Conservation (phyloP, 2,888 invertebrate genomes). For the Crematogaster levior region DNA sequence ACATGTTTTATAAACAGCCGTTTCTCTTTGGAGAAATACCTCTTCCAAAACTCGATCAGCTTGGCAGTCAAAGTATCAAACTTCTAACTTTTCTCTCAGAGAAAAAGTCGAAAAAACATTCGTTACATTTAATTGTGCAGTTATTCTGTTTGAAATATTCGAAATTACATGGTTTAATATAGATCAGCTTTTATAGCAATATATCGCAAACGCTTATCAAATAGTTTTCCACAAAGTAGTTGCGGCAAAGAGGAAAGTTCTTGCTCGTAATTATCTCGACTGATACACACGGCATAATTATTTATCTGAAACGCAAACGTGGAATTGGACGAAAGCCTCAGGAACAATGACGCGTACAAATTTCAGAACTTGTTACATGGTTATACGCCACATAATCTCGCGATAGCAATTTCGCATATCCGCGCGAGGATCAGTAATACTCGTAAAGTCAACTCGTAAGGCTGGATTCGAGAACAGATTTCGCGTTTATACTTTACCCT, state of each 20-base stretch:
- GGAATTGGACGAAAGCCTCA: not conserved
- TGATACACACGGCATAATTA: too few species aligned
- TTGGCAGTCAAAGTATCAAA: not conserved
- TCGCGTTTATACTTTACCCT: not conserved
- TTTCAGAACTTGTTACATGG: not conserved
- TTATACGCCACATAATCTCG: not conserved
- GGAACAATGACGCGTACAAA: not conserved
- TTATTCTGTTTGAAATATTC: not conserved
- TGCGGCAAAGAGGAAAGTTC: not conserved
- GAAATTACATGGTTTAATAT: not conserved
- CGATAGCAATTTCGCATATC: conserved; percentile 23
- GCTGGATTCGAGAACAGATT: conserved; percentile 5
- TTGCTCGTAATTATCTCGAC: not conserved
- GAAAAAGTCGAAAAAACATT: not conserved
- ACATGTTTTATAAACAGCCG: not conserved
- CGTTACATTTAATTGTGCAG: not conserved
- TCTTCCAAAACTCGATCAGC: not conserved
- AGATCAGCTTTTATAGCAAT: not conserved
- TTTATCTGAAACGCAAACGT: not conserved
- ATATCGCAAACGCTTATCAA: not conserved
- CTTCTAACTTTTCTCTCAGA: not conserved
- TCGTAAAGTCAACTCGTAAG: conserved; percentile 6
- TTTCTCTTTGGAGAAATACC: not conserved
- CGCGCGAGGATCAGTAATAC: not conserved
- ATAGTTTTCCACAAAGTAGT: not conserved